A percentile compares a stretch with the other conserved stretches of the same genome.
These are phyloP conservation scores for Phymatocera aterrima DNA, from an alignment of 2,888 invertebrate genomes.

Conservation along the genomic window DNA sequence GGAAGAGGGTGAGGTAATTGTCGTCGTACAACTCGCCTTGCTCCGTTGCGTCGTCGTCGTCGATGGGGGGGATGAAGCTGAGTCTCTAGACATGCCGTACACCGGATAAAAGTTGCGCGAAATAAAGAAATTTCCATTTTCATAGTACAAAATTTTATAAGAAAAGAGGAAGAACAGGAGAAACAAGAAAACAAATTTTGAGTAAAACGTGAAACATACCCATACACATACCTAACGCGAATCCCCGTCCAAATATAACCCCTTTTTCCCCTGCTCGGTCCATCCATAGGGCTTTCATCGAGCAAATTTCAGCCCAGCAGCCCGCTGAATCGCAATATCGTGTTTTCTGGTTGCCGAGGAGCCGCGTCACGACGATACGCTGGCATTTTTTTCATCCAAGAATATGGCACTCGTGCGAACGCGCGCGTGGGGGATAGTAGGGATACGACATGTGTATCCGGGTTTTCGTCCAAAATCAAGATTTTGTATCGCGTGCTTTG, in stretches of 20 bases:
- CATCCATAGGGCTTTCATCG: constrained; percentile 19
- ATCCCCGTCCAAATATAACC: neutral
- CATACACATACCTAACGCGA: neutral
- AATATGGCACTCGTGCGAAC: no score
- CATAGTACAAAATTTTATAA: neutral
- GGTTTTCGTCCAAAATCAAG: no score
- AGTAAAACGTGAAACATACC: neutral
- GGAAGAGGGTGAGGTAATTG: neutral
- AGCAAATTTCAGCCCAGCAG: neutral
- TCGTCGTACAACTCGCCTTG: constrained; percentile 31
- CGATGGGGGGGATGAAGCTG: neutral
- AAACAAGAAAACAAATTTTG: neutral
- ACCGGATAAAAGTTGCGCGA: constrained; percentile 12
- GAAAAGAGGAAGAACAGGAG: neutral
- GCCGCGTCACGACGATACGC: neutral
- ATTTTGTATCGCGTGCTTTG: no score
- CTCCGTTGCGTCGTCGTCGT: constrained; percentile 20
- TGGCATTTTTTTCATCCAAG: neutral
- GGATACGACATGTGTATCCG: no score
- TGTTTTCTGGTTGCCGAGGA: neutral
- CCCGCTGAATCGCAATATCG: neutral
- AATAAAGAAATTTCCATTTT: constrained; percentile 39
- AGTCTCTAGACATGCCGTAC: no score
- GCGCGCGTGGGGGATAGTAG: no score
- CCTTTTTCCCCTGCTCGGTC: no score